Evolutionary conservation across 2,797 vertebrate species (phyloP).

Genomic region (Peromyscus aztecus): DNA sequence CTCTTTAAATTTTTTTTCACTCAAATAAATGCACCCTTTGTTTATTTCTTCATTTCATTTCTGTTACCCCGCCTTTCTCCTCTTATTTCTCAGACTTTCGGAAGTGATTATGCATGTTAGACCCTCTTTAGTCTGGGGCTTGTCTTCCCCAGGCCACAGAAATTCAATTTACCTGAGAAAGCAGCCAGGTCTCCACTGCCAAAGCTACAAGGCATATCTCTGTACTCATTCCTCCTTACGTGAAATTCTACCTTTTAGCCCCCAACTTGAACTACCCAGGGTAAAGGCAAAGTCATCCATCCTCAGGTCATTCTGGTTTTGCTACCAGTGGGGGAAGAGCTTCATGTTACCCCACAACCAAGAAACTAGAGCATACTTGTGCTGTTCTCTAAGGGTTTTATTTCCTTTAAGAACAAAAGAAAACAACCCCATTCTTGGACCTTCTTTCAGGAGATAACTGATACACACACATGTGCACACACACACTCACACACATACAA

Average conservation of each 20-base stretch:
- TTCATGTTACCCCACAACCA: conserved; percentile 22
- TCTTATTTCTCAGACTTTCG: conserved; percentile 34
- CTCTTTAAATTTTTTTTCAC: conserved; percentile 36
- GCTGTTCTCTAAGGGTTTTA: conserved; percentile 30
- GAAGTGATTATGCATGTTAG: neutral
- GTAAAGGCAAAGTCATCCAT: conserved; percentile 47
- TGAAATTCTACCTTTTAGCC: conserved; percentile 68
- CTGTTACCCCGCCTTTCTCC: neutral
- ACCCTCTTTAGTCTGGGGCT: conserved; percentile 12
- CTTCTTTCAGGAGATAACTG: neutral
- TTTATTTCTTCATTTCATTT: conserved; percentile 68
- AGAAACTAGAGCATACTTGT: neutral
- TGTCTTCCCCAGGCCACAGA: conserved; percentile 5
- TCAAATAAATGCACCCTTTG: conserved; percentile 71
- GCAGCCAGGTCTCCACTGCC: conserved; percentile 7
- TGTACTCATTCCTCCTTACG: neutral
- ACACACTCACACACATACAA: neutral
- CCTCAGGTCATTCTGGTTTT: neutral
- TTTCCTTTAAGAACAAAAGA: conserved; percentile 53
- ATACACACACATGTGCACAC: neutral
- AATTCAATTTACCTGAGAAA: conserved; percentile 55
- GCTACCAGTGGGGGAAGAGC: neutral
- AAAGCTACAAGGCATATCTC: conserved; percentile 1
- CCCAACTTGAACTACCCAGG: conserved; percentile 41
- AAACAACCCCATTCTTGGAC: neutral